phyloP scores from a whole-genome alignment of 1,140 invertebrate genomes.

The Hyposmocoma kahamanoa region DNA sequence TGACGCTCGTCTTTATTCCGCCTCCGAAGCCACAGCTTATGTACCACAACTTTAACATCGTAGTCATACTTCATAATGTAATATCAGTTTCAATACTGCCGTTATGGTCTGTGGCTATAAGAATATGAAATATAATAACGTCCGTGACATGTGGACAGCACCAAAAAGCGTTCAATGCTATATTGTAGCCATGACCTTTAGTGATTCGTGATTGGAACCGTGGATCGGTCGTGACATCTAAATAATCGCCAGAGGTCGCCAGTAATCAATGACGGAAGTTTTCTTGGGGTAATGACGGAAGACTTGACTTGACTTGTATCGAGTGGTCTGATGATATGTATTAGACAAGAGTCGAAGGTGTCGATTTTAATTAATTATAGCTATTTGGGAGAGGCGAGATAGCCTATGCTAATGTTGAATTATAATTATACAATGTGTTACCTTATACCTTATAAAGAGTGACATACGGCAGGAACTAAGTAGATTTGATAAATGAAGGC shows the following conservation, averaged over 20 bases:
- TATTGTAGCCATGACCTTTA: slow-evolving; percentile 51
- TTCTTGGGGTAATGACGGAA: slow-evolving; percentile 27
- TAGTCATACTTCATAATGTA: no score
- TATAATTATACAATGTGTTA: no score
- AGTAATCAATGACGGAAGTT: slow-evolving; percentile 56
- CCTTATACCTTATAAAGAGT: no score
- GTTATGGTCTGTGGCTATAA: background rate
- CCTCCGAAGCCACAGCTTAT: slow-evolving; percentile 4
- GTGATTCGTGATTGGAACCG: slow-evolving; percentile 34
- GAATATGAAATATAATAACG: background rate
- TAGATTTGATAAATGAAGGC: no score
- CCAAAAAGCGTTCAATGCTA: slow-evolving; percentile 27
- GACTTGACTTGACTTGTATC: slow-evolving; percentile 25
- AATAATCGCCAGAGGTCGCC: slow-evolving; percentile 43
- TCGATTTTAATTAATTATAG: slow-evolving; percentile 5
- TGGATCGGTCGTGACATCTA: slow-evolving; percentile 54
- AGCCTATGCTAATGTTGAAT: no score
- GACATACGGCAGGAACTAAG: no score
- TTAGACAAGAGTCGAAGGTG: slow-evolving; percentile 14
- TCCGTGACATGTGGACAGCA: slow-evolving; percentile 26
- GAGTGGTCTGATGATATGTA: slow-evolving; percentile 21
- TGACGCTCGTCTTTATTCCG: slow-evolving; percentile 33
- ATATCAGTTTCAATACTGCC: no score
- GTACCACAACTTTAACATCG: no score
- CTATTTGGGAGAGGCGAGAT: slow-evolving; percentile 14